Evolutionary conservation across 1,140 invertebrate genomes (phyloP), one percentile per base, ranked within the genome.

Genomic region (Ips typographus): DNA sequence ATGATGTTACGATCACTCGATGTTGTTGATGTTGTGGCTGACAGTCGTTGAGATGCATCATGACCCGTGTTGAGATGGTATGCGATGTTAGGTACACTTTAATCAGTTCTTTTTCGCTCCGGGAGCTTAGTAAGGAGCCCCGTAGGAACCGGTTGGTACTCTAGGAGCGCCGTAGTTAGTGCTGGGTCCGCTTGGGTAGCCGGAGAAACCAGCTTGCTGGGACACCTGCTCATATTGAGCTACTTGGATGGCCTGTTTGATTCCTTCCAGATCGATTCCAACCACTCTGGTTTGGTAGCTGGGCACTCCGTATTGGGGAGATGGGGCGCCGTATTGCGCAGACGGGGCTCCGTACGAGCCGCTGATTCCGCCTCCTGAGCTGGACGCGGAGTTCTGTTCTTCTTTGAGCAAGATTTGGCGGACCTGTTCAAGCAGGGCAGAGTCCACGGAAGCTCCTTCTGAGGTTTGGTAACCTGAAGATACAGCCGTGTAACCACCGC

Each of bases 401-500:
- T 93, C 90, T 77, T 90, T 91, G 68, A 93, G 83, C 57, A 93
- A 84, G 77, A 93, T 92, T 80, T 92, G 87, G 73, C 90, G 88
- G 74, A 94, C 89, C 79, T 93, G 90, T 77, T 92, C 90, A 60
- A 93, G 83, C 62, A 93, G 85, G 68, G 88, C 86, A 49, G 85
- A 85, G 81, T 93, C 91, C 55, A 94, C 90, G 79, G 88, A 86
- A 74, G 89, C 88, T 56, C 91, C 91, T 77, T 94, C 91, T 71
- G 84, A 89, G 60, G 87, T 89, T 73, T 90, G 89, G 77, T 87
- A 86, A 61, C 91, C 91, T 55, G 86, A 83, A 36, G 89, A 88
- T 1, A 92, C 91, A 51, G 87, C 85, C 68, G 84, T 84, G 82
- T 91, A 92, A 60, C 89, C 88, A 51, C 90, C 90, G 8, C 90